Base-by-base conservation (phyloP, 2,797 vertebrate species). In the Luscinia luscinia region DNA sequence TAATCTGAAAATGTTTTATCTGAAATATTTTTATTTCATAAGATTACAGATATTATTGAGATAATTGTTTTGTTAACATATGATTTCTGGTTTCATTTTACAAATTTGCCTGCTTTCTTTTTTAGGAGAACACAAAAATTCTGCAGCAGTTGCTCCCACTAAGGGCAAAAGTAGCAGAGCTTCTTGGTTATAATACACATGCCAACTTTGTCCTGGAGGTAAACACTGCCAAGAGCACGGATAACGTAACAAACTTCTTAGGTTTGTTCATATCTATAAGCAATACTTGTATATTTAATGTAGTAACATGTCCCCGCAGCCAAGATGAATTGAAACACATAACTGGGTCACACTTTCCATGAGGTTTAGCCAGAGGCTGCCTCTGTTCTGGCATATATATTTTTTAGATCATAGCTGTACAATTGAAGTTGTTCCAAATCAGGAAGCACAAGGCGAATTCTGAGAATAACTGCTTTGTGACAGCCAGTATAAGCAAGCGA, bases 171-270 rank as follows among this genome's bases (percentile, higher is more conserved):
- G 96, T 98, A n/a, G 98, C 99, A 79, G 96, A 97, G 74, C 96
- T 99, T 45, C 98, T 99, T 12, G 99, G 99, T 89, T 99, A 99
- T 79, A 98, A 94, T 77, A 98, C 98, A 79, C 98, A 99, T 63
- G 99, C 98, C 34, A 98, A 99, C 97, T 99, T 99, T 94, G 98
- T 99, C 74, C 98, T 99, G 94, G 99, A 99, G 95, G 96, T 99
- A 91, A 99, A 99, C 97, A 99, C 99, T 96, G 99, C 99, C 16
- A 98, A 99, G 97, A 98, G 96, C 85, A 98, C 97, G 26, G 95
- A 96, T 67, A 97, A 73, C 0, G 98, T 98, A 45, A 95, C 96
- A 36, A 43, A 92, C 23, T 98, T 98, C 94, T 96, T 98, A 94
- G 98, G 98, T 98, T 70, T 89, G 97, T 96, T 95, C 48, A 83